Percentiles rank a stretch among this genome's conserved stretches.
phyloP scores from a whole-genome alignment of 2,888 invertebrate genomes.

The Platycheirus rosarum region DNA sequence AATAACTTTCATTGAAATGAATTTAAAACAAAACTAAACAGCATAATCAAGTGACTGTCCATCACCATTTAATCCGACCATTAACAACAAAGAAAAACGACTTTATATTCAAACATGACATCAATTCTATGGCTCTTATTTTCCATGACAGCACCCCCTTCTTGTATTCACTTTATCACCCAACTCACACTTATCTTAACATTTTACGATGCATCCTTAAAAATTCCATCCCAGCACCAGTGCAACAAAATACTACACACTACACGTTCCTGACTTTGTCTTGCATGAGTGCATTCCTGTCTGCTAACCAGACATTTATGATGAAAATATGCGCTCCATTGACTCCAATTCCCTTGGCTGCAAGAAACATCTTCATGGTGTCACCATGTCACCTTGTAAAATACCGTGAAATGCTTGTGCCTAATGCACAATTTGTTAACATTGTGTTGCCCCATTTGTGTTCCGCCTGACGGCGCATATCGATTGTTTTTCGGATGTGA shows the following conservation, averaged over 20 bases:
- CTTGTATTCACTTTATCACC: no score
- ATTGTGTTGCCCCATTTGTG: conserved; percentile 1
- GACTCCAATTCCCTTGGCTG: conserved; percentile 26
- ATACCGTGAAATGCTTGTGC: conserved; percentile 42
- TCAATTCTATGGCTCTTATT: neutral
- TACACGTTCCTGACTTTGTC: conserved; percentile 38
- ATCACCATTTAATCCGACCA: no score
- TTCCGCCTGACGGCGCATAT: conserved; percentile 15
- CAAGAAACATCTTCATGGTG: conserved; percentile 27
- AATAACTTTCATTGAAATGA: no score
- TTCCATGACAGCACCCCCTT: neutral
- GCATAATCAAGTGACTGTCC: no score
- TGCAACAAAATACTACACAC: conserved; percentile 9
- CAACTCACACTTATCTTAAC: conserved; percentile 8
- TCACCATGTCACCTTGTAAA: conserved; percentile 45
- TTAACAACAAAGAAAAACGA: no score
- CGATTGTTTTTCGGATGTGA: conserved; percentile 14
- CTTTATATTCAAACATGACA: conserved; percentile 8
- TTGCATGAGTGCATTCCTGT: conserved; percentile 41
- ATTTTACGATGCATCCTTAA: conserved; percentile 18
- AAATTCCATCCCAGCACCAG: conserved; percentile 5
- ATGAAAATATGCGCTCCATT: conserved; percentile 47
- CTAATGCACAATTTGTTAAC: conserved; percentile 43
- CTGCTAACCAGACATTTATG: conserved; percentile 21
- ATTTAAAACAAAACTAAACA: no score